phyloP scores from a whole-genome alignment of 2,113 vertebrate species.

The Cariama cristata region DNA sequence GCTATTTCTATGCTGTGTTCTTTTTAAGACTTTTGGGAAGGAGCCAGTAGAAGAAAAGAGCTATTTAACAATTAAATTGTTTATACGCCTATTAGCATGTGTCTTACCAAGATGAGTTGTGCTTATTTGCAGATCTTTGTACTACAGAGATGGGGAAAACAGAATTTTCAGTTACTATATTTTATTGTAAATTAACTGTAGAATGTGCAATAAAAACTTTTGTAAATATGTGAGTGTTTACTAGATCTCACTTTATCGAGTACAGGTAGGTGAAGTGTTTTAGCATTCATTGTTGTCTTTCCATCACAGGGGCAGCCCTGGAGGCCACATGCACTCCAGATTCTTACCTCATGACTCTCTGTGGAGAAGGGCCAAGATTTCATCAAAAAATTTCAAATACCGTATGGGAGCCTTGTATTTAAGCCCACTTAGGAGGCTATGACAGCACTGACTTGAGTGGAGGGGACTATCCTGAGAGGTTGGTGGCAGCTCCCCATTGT shows the following conservation, averaged over 20 bases:
- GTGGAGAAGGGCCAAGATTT: not conserved
- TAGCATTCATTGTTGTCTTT: not conserved
- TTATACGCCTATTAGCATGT: not conserved
- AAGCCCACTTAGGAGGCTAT: not conserved
- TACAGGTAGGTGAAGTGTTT: not conserved
- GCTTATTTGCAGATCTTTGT: not conserved
- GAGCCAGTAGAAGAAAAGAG: not conserved
- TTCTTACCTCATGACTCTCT: not conserved
- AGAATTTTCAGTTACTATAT: not conserved
- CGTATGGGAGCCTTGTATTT: not conserved
- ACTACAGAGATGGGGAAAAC: not conserved
- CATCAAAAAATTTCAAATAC: not conserved
- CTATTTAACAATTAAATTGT: not conserved
- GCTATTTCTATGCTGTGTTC: not conserved
- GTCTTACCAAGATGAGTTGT: not conserved
- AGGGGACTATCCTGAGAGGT: not conserved
- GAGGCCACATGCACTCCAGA: not conserved
- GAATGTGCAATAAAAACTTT: constrained; percentile 11
- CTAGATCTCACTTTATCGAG: not conserved
- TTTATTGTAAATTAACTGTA: not conserved
- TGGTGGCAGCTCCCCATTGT: not conserved
- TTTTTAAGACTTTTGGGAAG: not conserved
- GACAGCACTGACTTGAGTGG: not conserved
- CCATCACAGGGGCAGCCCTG: not conserved
- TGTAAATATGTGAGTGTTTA: not conserved